These are phyloP conservation scores for Schizothorax lantsangensis DNA, from an alignment of 2,797 vertebrate genomes.

Conservation along the genomic window DNA sequence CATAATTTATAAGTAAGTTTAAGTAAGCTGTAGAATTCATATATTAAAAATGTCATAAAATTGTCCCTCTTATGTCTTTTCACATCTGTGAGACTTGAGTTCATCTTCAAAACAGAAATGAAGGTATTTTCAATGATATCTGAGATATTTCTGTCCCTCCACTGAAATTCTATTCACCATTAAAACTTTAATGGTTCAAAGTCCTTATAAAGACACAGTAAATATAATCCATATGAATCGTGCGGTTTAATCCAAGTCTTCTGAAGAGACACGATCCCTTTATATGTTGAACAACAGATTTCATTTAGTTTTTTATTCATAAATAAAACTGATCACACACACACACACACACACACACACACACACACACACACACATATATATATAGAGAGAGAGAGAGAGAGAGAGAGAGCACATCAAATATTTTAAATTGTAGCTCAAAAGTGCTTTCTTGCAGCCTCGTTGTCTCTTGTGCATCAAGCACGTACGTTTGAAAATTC, in stretches of 20 bases:
- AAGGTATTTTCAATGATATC: not conserved
- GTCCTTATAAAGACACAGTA: not conserved
- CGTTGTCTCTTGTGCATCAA: not conserved
- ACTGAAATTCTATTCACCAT: not conserved
- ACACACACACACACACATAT: too few relatives aligned
- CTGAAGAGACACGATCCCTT: not conserved
- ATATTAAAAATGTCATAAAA: not conserved
- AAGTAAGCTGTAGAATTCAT: not conserved
- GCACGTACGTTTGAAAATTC: not conserved
- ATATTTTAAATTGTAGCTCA: not conserved
- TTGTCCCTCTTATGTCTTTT: not conserved
- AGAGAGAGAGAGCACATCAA: not conserved
- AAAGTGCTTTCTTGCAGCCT: not conserved
- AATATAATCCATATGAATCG: not conserved
- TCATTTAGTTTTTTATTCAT: not conserved
- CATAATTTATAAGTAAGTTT: not conserved
- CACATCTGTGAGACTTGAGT: not conserved
- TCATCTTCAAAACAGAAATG: not conserved
- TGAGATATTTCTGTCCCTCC: not conserved
- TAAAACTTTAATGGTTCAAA: not conserved
- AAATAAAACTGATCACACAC: not conserved
- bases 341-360: too few relatives aligned
- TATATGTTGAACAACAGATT: not conserved
- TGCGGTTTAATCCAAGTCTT: not conserved
- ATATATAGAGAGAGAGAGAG: too few relatives aligned